Conservation (phyloP, 2,113 vertebrate genomes). For the Anolis carolinensis region DNA sequence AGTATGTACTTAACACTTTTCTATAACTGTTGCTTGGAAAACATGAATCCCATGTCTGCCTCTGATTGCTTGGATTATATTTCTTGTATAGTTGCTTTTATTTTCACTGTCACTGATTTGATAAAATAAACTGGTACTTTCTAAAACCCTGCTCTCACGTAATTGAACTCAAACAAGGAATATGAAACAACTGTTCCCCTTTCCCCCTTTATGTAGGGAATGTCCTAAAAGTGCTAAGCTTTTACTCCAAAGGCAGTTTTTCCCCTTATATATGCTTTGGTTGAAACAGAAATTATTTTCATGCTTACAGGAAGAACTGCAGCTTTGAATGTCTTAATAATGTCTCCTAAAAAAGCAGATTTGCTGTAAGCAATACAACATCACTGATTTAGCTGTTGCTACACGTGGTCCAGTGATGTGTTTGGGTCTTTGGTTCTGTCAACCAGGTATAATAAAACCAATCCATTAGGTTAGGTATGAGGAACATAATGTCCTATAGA, state of each 20-base stretch:
- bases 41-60: constrained; percentile 8
- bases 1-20: not conserved
- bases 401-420: not conserved
- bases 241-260: not conserved
- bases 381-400: not conserved
- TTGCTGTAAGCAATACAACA: not conserved
- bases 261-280: no score
- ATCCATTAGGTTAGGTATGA: not conserved
- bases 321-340: not conserved
- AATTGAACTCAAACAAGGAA: not conserved
- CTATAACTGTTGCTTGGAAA: constrained; percentile 37
- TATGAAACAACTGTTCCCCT: not conserved
- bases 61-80: not conserved
- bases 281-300: not conserved
- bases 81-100: constrained; percentile 65
- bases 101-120: constrained; percentile 73
- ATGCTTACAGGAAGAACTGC: not conserved
- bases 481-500: not conserved
- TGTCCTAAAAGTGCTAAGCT: not conserved
- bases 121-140: constrained; percentile 81
- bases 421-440: not conserved
- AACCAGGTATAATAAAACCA: not conserved
- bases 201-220: not conserved
- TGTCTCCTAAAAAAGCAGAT: not conserved
- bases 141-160: constrained; percentile 54